Base-by-base conservation (phyloP, 2,113 vertebrate species). In the Damaliscus lunatus region DNA sequence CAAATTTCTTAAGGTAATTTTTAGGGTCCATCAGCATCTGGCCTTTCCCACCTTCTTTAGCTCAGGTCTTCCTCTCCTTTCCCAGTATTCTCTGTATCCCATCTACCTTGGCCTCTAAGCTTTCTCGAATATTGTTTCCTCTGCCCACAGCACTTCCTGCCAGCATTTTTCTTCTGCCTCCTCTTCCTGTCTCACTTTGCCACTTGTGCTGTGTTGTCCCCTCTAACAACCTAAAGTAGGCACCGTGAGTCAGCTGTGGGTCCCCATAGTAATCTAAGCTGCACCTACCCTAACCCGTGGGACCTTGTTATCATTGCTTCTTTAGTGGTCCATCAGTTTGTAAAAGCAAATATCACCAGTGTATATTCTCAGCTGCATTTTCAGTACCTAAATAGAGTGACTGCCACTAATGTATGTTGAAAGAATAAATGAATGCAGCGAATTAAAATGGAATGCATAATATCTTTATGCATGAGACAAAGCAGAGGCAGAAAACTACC, bases 401-500 rank as follows among this genome's bases (percentile, higher is more conserved):
- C 78, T 96, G 29, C 78, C 60, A 67, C 27, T 87, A 50, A 83
- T 71, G 21, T 25, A 52, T 53, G 19, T 67, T 25, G 50, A 83
- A 96, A 67, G 53, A 78, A 53, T 62, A 48, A 64, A 21, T 46
- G 48, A 78, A 71, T n/a, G 50, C n/a, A 74, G 83, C 10, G 1
- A 62, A 83, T 62, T 27, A 84, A 46, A 90, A 40, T 33, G 62
- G 21, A 84, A 95, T 15, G 23, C 23, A 53, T 15, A 48, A 1
- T 95, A n/a, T 95, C 19, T 88, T 36, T 87, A 78, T n/a, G 55
- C n/a, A 55, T 87, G 27, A 50, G 48, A 25, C 81, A 77, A 82
- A 92, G 19, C 27, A 93, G 82, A 89, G 6, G 25, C 50, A 91
- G n/a, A 92, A 95, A 92, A 53, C 62, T 95, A n/a, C 71, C 78